Evolutionary conservation across 2,113 vertebrate genomes (phyloP), one percentile per base, ranked within the genome.

Genomic region (Malaclemys terrapin): DNA sequence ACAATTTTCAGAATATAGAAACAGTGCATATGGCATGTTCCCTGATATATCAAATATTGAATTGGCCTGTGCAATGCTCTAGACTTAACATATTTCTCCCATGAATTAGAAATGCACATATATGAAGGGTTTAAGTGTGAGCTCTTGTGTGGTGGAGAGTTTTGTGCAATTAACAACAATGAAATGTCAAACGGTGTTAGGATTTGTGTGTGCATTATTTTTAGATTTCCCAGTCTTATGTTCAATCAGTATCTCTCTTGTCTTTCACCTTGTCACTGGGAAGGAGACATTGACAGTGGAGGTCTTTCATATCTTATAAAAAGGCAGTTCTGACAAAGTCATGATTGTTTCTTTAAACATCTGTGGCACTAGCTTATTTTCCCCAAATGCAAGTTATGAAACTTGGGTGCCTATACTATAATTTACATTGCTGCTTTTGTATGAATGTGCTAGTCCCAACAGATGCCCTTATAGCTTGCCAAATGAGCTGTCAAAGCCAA

Each of bases 1-100:
- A 93, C 96, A 81, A 95, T 96, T 94, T 95, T 91, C 85, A 19
- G 38, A 17, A 81, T 59, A 9, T 49, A 72, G 38, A 24, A 56
- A 45, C 42, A 56, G 10, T 27, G 38, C 10, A 56, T 50, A 27
- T 38, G 22, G 29, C 17, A 25, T 82, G 35, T 7, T 24, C 38
- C 50, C 29, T 49, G 65, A 81, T 72, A 38, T 29, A 35, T 50
- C 31, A 62, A 65, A 54, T 13, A 54, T 69, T 79, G 54, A 79
- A 75, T 47, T 53, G 24, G 59, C 35, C 53, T 50, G 24, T 6
- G 27, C 8, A 42, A 29, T 35, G 31, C 38, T 85, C 53, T 45
- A 10, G n/a, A 62, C 52, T 49, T 53, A 53, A 82, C 45, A n/a
- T 9, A 2, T 69, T 81, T 49, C 56, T 10, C 27, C 76, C 22